Evolutionary conservation across 2,888 invertebrate species (phyloP), one percentile per base, ranked within the genome.

Genomic region (Eulithis prunata): DNA sequence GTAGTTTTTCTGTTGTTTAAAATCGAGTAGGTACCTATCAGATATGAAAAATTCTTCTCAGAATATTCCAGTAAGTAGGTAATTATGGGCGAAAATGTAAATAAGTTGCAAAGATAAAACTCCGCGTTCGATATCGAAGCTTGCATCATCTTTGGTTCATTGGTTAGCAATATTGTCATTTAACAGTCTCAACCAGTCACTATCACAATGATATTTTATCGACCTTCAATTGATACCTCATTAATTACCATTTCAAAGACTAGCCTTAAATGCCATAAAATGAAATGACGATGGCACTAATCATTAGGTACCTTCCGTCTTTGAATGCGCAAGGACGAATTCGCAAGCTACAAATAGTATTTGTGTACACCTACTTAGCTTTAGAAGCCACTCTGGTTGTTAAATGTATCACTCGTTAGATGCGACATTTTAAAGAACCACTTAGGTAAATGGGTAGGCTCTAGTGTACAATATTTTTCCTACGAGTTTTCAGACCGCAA

Each of bases 331-430:
- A 49, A 11, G 8, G 4, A 49, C 49, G 49, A 49, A 10, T 10
- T 21, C 49, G 49, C 13, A 14, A 11, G 49, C 49, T 21, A 21
- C 49, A 49, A 11, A 10, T 21, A 10, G 10, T 43, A 41, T 13
- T 12, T 36, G 7, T 49, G 13, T 38, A 53, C n/a, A n/a, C 21
- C 21, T 1, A 21, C 38, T 8, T 28, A 54, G 28, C 57, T 57
- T 57, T 59, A 38, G 46, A 21, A 51, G 43, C 55, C 56, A 52
- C 66, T 62, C 52, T 57, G 43, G 57, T 57, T 57, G 61, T 66
- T 67, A 71, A 68, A 66, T 66, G 68, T 71, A 66, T 68, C 61
- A 61, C 66, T 51, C 61, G 62, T 71, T 72, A 69, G 70, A 70
- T 60, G 67, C 49, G 62, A 61, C 60, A 69, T 64, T 43, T 64